Evolutionary conservation across 2,797 vertebrate species (phyloP), one percentile per base, ranked within the genome.

Genomic region (Typhlichthys eigenmanni): DNA sequence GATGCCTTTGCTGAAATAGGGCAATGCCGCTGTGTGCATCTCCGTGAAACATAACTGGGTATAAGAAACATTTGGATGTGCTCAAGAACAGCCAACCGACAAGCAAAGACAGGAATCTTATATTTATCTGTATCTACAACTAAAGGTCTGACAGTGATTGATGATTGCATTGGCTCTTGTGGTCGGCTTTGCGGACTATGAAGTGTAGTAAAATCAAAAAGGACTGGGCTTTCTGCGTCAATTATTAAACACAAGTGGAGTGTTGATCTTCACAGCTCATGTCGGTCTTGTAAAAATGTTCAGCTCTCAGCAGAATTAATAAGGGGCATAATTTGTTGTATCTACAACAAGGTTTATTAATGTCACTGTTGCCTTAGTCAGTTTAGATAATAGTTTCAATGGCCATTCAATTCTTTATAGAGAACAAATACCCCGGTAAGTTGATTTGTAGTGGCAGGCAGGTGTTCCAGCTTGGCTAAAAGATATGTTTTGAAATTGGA

Each of bases 271-370:
- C 24, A 6, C 38, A 64, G 59, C 53, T 38, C 47, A 17, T 32
- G 50, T 46, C 66, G 61, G 63, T 52, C 66, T 64, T 71, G 65
- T 60, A 58, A 69, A 72, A 66, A 67, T 71, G 13, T 62, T 63
- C 32, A 61, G 58, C 51, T 49, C 60, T 66, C 32, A 5, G 16
- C 43, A 46, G 2, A 46, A 62, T 65, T 62, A 29, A 62, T 58
- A 32, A 66, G 58, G 24, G 46, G 52, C 56, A 53, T 14, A 52
- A 24, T 62, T 61, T 70, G 62, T 69, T 60, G 67, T 50, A 53
- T 59, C 49, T 49, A 38, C 38, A 38, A 17, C 8, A 51, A 64
- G 54, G 32, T 56, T 69, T 55, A 75, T 57, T 24, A 16, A 49
- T 75, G 56, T 60, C 66, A 17, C 52, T 58, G 38, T 14, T 60